Base-by-base conservation (phyloP, 1,140 invertebrate genomes). In the Drosophila leontia region DNA sequence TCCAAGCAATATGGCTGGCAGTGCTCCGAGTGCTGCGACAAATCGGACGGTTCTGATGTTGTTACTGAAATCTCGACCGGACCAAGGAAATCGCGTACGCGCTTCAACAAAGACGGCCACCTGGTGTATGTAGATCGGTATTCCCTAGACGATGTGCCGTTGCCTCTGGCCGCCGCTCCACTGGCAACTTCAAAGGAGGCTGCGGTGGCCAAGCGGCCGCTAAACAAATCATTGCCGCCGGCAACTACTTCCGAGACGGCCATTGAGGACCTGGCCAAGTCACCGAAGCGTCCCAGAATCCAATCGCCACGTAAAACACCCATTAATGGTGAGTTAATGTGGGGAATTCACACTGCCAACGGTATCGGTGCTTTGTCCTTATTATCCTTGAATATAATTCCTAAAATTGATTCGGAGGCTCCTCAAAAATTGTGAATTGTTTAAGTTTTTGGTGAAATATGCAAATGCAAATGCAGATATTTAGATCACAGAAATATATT, bases 1-100 rank as follows among this genome's bases (percentile, higher is more conserved):
- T 98, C 97, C 26, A 98, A 98, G 93, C 95, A 97, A 5, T 95
- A 97, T 95, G 98, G 98, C 82, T 99, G 98, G 98, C 97, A 97
- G 94, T 98, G 97, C 91, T 97, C 97, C 1, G 97, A 98, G 92
- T 98, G 97, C 83, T 98, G 97, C 84, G 97, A 97, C 91, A 97
- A 97, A 82, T 96, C 96, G 2, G 96, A 96, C 3, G 96, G 96
- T 53, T 97, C 96, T 1, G 96, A 96, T 82, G 93, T 94, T 0
- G 96, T 97, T 78, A 94, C 95, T 1, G 94, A 97, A 26, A 96
- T 97, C 76, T 95, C 96, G 41, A 96, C 96, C 70, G 96, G 96
- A 1, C 96, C 96, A 0, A 94, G 97, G 23, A 95, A 96, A 80
- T 95, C 97, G 13, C 95, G 96, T 69, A 95, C 96, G 23, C 94